These are phyloP conservation scores for Callochromis pleurospilus DNA, from an alignment of 2,113 vertebrate genomes.

Conservation along the genomic window DNA sequence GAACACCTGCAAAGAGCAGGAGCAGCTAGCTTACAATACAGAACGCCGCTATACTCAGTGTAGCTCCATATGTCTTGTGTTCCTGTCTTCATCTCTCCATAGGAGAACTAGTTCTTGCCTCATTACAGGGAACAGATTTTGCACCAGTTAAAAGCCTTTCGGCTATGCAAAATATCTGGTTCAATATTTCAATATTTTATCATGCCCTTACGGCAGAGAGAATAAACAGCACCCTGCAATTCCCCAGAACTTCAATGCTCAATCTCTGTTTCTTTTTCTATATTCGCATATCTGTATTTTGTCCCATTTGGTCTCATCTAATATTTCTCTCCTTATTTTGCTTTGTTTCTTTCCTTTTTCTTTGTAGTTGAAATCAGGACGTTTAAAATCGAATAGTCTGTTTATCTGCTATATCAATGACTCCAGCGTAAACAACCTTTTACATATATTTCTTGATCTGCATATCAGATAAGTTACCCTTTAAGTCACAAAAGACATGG, in stretches of 20 bases:
- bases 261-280: background rate
- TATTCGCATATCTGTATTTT: background rate
- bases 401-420: background rate
- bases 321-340: background rate
- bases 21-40: background rate
- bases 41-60: background rate
- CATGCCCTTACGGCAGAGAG: constrained; percentile 30
- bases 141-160: constrained; percentile 37
- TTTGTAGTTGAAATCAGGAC: background rate
- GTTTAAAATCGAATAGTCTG: background rate
- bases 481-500: background rate
- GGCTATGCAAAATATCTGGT: constrained; percentile 56
- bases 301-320: background rate
- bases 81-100: constrained; percentile 4
- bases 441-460: background rate
- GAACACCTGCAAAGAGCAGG: background rate
- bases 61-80: background rate
- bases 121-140: constrained; percentile 46
- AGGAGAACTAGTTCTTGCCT: constrained; percentile 26
- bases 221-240: constrained; percentile 31
- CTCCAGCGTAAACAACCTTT: background rate
- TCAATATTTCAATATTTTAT: constrained; percentile 64
- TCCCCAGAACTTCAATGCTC: background rate
- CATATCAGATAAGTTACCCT: background rate
- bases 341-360: background rate